Base-by-base conservation (phyloP, 2,797 vertebrate species). In the Coreius guichenoti region DNA sequence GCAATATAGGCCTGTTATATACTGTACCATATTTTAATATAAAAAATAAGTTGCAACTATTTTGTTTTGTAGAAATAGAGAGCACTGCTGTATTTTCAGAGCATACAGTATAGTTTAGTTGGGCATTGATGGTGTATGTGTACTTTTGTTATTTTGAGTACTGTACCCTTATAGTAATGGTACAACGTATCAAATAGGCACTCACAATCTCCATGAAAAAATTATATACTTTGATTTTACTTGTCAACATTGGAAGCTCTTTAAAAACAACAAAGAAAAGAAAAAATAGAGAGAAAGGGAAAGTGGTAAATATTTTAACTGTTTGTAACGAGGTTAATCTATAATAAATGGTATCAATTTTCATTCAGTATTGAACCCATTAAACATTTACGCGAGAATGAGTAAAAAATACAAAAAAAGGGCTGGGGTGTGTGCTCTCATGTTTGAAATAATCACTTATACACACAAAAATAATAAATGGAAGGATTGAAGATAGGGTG, bases 261-360 rank as follows among this genome's bases (percentile, higher is more conserved):
- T 75, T 33, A 51, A 74, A 69, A 69, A 54, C 6, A 49, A 13
- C 45, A 36, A 68, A 14, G 4, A 67, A 17, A 49, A 33, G 7
- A 26, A 5, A 65, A 39, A 75, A 49, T 9, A 9, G 47, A 56
- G 47, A 56, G n/a, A 21, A 56, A 58, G n/a, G 23, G 31, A 73
- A 65, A 49, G 47, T 69, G 43, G 67, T 85, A 79, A 87, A 87
- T 87, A 83, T 87, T 87, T 85, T 43, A 87, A 73, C 39, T 70
- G 36, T 83, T 76, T 85, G 58, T 56, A 70, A 77, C 49, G 12
- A 83, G 36, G 56, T 73, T 73, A 80, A 83, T 88, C 77, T 78
- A 86, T 86, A 69, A 87, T 87, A 85, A 83, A 87, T 90, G n/a
- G 45, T 56, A 84, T 84, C 65, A 80, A 85, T 79, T 87, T 84